Evolutionary conservation across 2,113 vertebrate species (phyloP).

Genomic region (Hypocryptadius cinnamomeus): DNA sequence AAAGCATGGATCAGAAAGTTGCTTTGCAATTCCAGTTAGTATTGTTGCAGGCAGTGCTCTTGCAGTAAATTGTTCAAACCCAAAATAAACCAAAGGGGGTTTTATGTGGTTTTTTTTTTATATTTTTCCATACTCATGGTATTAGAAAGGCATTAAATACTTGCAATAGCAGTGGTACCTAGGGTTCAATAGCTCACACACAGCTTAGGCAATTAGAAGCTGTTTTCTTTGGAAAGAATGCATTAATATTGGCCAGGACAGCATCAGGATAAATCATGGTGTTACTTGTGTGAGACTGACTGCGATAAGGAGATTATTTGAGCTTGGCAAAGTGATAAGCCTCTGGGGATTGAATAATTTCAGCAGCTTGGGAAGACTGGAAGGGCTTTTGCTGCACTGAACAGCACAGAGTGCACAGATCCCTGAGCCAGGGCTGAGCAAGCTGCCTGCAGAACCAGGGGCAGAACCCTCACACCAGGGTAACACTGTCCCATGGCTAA

Average conservation of each 20-base stretch:
- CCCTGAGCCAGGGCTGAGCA: neutral
- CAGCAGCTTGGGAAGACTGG: neutral
- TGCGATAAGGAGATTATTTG: neutral
- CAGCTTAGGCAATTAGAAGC: constrained; percentile 57
- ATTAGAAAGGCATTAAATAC: constrained; percentile 46
- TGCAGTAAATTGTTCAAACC: neutral
- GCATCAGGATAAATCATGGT: neutral
- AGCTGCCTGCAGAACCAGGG: neutral
- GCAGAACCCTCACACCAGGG: neutral
- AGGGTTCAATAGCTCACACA: constrained; percentile 10
- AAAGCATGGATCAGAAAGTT: neutral
- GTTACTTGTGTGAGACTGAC: neutral
- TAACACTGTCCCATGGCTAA: neutral
- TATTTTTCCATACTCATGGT: neutral
- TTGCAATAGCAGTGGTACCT: neutral
- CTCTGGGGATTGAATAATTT: constrained; percentile 1
- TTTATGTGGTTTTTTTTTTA: neutral
- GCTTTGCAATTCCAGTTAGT: neutral
- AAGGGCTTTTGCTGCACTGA: neutral
- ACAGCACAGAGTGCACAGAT: neutral
- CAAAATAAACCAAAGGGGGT: neutral
- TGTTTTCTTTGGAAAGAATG: constrained; percentile 37
- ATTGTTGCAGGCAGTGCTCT: neutral
- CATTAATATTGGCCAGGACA: constrained; percentile 41
- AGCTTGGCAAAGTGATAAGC: constrained; percentile 6